A percentile compares a stretch with the other conserved stretches of the same genome.
These are phyloP conservation scores for Ctenomys sociabilis DNA, from an alignment of 2,113 vertebrate genomes.

Conservation along the genomic window DNA sequence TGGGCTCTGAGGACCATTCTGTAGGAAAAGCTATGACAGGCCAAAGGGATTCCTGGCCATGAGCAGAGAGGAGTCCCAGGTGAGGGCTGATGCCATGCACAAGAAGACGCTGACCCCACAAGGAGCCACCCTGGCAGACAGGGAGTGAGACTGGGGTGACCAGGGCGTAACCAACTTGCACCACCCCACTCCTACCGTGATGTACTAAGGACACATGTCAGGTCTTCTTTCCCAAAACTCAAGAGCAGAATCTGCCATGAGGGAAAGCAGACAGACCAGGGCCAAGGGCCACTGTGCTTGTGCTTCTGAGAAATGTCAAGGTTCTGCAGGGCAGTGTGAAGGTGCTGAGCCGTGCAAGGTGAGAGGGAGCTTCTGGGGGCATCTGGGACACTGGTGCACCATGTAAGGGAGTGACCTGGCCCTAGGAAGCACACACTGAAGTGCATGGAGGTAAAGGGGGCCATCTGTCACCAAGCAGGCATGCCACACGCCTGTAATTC, in stretches of 20 bases:
- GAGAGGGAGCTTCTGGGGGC: too few species aligned
- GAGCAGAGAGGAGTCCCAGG: background rate
- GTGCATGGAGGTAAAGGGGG: background rate
- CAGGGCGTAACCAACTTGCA: background rate
- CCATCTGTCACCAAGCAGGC: background rate
- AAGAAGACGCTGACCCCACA: background rate
- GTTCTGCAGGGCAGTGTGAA: background rate
- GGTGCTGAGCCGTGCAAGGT: background rate
- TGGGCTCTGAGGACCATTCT: background rate
- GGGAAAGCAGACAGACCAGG: background rate
- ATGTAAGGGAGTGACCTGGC: background rate
- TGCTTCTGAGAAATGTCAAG: background rate
- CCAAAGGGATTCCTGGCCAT: background rate
- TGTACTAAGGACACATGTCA: accelerated
- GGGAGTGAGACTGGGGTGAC: background rate
- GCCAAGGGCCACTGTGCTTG: background rate
- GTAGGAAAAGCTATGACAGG: background rate
- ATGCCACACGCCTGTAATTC: background rate
- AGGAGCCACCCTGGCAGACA: background rate
- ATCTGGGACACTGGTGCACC: accelerated
- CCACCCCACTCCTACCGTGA: background rate
- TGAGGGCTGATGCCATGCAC: background rate
- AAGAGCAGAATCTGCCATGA: background rate
- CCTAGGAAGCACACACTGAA: background rate
- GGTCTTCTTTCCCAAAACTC: background rate